phyloP scores from a whole-genome alignment of 2,888 invertebrate genomes.

The Epirrita christyi region DNA sequence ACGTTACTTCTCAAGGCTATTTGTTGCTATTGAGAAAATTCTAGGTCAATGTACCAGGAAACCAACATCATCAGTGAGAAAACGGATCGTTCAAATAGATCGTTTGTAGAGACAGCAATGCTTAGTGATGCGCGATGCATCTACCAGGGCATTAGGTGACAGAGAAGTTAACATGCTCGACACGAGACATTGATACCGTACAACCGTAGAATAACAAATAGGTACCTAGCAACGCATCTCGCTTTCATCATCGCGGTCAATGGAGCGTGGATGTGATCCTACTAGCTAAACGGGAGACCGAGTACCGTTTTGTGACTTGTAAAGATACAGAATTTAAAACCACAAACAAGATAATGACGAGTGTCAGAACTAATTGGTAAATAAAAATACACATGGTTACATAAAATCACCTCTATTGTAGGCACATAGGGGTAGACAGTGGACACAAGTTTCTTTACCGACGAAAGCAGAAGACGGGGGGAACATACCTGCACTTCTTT shows the following conservation, averaged over 20 bases:
- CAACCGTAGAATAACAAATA: slow-evolving; percentile 29
- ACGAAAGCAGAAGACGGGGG: no score
- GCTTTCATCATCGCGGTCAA: slow-evolving; percentile 46
- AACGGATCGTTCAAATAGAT: not conserved
- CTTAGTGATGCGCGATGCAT: slow-evolving; percentile 34
- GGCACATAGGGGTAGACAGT: no score
- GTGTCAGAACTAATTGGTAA: no score
- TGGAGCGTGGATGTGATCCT: slow-evolving; percentile 43
- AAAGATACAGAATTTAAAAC: not conserved
- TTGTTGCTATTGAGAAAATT: no score
- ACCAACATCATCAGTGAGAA: not conserved
- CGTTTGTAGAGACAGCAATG: slow-evolving; percentile 12
- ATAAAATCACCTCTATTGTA: no score
- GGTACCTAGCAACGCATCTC: slow-evolving; percentile 33
- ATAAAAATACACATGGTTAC: no score
- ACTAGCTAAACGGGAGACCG: slow-evolving; percentile 23
- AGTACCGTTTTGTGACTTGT: slow-evolving; percentile 12
- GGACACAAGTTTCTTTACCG: no score
- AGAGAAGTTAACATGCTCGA: slow-evolving; percentile 42
- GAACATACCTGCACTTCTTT: no score
- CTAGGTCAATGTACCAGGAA: not conserved
- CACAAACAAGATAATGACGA: not conserved
- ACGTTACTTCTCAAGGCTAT: no score
- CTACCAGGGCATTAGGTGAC: slow-evolving; percentile 55
- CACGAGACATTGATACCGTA: slow-evolving; percentile 25